Conservation (phyloP, 2,888 invertebrate species). For the Ectemnius continuus region DNA sequence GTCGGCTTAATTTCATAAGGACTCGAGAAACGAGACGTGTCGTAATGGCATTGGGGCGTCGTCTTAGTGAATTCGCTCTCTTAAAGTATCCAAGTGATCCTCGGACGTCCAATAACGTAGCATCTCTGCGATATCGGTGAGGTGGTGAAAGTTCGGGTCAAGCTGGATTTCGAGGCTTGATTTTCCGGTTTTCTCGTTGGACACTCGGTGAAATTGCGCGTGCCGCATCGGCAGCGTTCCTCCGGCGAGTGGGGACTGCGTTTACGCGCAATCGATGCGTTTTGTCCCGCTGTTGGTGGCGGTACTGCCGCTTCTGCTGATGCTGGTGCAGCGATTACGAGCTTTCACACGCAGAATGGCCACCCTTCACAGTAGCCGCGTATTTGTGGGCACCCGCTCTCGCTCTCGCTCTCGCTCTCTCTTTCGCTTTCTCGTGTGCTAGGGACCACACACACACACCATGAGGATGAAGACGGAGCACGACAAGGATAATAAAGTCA, state of each 20-base stretch:
- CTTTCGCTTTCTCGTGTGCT: conserved; percentile 1
- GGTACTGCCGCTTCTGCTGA: not conserved
- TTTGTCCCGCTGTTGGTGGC: conserved; percentile 34
- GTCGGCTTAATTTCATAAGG: too few relatives aligned
- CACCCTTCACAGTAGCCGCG: too few relatives aligned
- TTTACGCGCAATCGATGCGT: conserved; percentile 68
- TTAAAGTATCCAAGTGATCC: too few relatives aligned
- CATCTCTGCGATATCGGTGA: too few relatives aligned
- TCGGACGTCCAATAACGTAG: too few relatives aligned
- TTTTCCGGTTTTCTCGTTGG: conserved; percentile 48
- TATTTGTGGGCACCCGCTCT: conserved; percentile 3
- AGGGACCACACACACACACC: conserved; percentile 6
- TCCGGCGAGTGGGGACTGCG: conserved; percentile 17
- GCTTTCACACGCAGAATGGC: too few relatives aligned
- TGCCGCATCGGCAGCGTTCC: conserved; percentile 8
- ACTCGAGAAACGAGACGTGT: too few relatives aligned
- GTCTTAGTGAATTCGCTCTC: too few relatives aligned
- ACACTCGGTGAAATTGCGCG: conserved; percentile 48
- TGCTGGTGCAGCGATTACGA: conserved; percentile 22
- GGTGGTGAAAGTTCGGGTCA: too few relatives aligned
- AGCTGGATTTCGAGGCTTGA: not conserved
- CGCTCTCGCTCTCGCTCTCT: conserved; percentile 13
- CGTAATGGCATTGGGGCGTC: too few relatives aligned
- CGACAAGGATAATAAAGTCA: not conserved
- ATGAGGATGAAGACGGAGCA: not conserved